Conservation (phyloP, 1,140 invertebrate species). For the fruit fly (Drosophila melanogaster) region Release_6_plus_ISO1_MT NT_033777.3:9484001-9484500, state of each 20-base stretch:
- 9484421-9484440: slow-evolving; percentile 10
- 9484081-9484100: slow-evolving; percentile 72
- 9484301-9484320: slow-evolving; percentile 31
- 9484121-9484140: slow-evolving; percentile 6
- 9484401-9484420: slow-evolving; percentile 5
- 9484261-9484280: slow-evolving; percentile 3
- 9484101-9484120: slow-evolving; percentile 54
- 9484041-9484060: slow-evolving; percentile 23
- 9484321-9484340: slow-evolving; percentile 35
- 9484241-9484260: not conserved
- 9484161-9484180: not conserved
- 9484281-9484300: not conserved
- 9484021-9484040: slow-evolving; percentile 19
- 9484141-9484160: not conserved
- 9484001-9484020: slow-evolving; percentile 69
- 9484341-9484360: slow-evolving; percentile 34
- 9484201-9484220: not conserved
- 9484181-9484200: not conserved
- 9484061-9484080: slow-evolving; percentile 14
- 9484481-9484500: slow-evolving; percentile 34
- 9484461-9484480: slow-evolving; percentile 38
- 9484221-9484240: not conserved
- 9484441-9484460: not conserved
- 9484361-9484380: slow-evolving; percentile 34
- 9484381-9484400: slow-evolving; percentile 18